Base-by-base conservation (phyloP, 2,113 vertebrate genomes). In the Proteles cristata region DNA sequence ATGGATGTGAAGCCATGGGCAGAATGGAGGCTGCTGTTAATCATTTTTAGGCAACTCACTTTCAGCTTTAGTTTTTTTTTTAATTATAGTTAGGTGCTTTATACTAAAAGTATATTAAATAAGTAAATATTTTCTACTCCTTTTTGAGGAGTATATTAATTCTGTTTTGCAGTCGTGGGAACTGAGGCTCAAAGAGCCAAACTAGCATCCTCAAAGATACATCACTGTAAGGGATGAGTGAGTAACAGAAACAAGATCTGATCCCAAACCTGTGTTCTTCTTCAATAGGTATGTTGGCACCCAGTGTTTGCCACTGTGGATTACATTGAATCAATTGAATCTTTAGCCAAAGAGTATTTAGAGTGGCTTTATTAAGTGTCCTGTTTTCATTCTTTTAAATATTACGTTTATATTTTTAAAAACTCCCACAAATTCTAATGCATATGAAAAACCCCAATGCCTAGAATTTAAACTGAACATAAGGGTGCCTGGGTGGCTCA, bases 141-240 rank as follows among this genome's bases (percentile, higher is more conserved):
- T 21, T 92, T 96, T 48, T 91, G 50, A 96, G 90, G 16, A 21
- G 26, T 82, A 21, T 86, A 50, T 89, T 89, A 68, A 69, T n/a
- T 33, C 58, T 6, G n/a, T 88, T 85, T 92, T 95, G 71, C 5
- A 86, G 1, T 71, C 81, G 45, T 68, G 25, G 28, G 61, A 88
- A n/a, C 48, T 17, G 66, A 69, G 58, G 11, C 17, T 94, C 77
- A 79, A 39, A n/a, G 73, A 83, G 31, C 26, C 69, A 82, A 88
- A 25, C 92, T 81, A 58, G 53, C 26, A 43, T 33, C 9, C 0
- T 45, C 19, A 71, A 48, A 55, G 45, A 14, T 0, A 63, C 26
- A 66, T 8, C 86, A 3, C 14, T 86, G 21, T 58, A 93, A 65
- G 74, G 33, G 55, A 50, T 80, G 11, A 7, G 87, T 55, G 50